These are phyloP conservation scores for Gouania willdenowi DNA, from an alignment of 2,797 vertebrate species.

Conservation along the genomic window DNA sequence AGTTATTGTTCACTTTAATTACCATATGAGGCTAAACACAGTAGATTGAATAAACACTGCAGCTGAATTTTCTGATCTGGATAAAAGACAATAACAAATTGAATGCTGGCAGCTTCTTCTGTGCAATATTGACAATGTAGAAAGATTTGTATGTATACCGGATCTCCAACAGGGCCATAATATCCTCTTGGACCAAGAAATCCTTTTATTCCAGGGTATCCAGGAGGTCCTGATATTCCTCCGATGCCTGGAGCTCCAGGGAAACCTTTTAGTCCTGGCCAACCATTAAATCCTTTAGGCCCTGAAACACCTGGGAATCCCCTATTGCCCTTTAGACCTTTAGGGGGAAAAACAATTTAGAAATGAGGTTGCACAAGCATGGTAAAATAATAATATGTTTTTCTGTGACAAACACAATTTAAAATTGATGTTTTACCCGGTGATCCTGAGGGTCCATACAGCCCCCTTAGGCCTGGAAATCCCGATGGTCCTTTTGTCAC, in stretches of 20 bases:
- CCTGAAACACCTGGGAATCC: slow-evolving; percentile 43
- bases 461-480: slow-evolving; percentile 17
- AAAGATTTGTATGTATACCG: slow-evolving; percentile 31
- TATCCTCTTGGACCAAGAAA: slow-evolving; percentile 46
- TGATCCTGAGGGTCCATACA: slow-evolving; percentile 27
- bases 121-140: not conserved
- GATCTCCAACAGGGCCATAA: slow-evolving; percentile 38
- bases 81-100: not conserved
- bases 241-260: slow-evolving; percentile 33
- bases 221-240: slow-evolving; percentile 34
- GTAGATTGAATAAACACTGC: no score
- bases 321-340: slow-evolving; percentile 37
- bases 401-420: not conserved
- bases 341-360: not conserved
- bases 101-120: not conserved
- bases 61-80: not conserved
- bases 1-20: no score
- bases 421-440: slow-evolving; percentile 33
- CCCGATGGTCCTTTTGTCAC: slow-evolving; percentile 30
- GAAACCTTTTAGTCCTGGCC: slow-evolving; percentile 32
- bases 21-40: no score
- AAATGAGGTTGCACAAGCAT: not conserved
- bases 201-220: slow-evolving; percentile 45
- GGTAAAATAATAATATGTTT: not conserved
- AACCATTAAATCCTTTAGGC: slow-evolving; percentile 29